A percentile compares a stretch with the other conserved stretches of the same genome.
These are phyloP conservation scores for Pocillopora meandrina DNA, from an alignment of 92 coral and sea anemone genomes.

Conservation along the genomic window DNA sequence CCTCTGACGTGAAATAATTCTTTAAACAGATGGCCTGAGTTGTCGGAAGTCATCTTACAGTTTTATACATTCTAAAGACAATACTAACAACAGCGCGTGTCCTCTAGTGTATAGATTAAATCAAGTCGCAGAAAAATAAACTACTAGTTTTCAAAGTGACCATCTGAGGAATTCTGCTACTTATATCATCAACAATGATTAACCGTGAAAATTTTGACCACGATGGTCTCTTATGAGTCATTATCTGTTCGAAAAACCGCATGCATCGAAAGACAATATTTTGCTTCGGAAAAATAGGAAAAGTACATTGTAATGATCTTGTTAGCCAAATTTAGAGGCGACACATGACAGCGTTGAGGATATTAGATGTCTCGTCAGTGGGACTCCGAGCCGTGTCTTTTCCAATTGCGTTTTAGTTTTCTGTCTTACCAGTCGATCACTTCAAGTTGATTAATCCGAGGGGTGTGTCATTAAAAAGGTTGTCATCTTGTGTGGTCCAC, in stretches of 20 bases:
- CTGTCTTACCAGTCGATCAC: constrained; percentile 52
- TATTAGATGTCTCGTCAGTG: constrained; percentile 31
- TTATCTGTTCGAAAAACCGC: constrained; percentile 10
- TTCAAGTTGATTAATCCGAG: constrained; percentile 60
- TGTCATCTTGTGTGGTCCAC: constrained; percentile 86
- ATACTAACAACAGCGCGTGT: constrained; percentile 37
- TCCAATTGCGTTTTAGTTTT: constrained; percentile 41
- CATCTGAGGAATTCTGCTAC: neutral
- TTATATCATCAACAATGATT: neutral
- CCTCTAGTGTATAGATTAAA: neutral
- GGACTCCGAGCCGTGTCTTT: constrained; percentile 27
- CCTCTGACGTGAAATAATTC: constrained; percentile 44
- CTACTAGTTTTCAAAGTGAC: constrained; percentile 1
- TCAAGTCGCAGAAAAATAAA: constrained; percentile 8
- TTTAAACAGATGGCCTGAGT: constrained; percentile 22
- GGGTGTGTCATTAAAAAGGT: constrained; percentile 67
- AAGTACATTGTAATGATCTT: neutral
- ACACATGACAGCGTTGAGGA: constrained; percentile 2
- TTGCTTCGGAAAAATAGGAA: neutral
- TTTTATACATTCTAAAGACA: constrained; percentile 21
- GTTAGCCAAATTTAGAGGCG: constrained; percentile 8
- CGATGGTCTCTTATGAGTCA: constrained; percentile 7
- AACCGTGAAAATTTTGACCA: neutral
- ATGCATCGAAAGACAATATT: constrained; percentile 17
- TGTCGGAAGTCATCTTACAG: constrained; percentile 40